A percentile compares a stretch with the other conserved stretches of the same genome.
Evolutionary conservation across 2,113 vertebrate species (phyloP).

Genomic region (Rhinolophus ferrumequinum): DNA sequence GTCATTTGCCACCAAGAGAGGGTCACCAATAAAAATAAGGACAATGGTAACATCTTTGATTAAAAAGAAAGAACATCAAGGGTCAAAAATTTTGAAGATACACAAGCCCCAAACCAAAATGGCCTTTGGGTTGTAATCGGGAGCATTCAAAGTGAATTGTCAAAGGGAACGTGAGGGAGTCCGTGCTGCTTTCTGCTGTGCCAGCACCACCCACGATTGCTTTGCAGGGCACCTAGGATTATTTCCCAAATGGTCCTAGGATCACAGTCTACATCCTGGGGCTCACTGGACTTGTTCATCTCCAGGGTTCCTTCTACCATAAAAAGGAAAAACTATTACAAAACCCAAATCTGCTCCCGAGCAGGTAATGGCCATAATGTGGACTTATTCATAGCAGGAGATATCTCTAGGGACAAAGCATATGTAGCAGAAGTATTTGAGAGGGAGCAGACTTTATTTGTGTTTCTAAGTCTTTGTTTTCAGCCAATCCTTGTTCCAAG

Average conservation of each 20-base stretch:
- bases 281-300: not conserved
- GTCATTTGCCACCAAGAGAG: not conserved
- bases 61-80: not conserved
- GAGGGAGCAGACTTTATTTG: slow-evolving; percentile 62
- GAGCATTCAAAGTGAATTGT: not conserved
- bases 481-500: slow-evolving; percentile 66
- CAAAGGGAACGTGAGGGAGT: not conserved
- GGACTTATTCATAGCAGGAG: not conserved
- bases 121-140: not conserved
- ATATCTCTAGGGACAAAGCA: rapidly evolving
- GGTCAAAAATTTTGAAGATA: not conserved
- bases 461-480: slow-evolving; percentile 44
- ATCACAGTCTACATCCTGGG: rapidly evolving
- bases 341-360: not conserved
- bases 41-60: slow-evolving; percentile 25
- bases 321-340: not conserved
- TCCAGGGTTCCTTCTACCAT: not conserved
- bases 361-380: rapidly evolving
- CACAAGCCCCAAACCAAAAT: not conserved
- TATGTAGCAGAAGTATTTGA: not conserved
- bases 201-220: rapidly evolving
- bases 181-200: rapidly evolving
- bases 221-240: too few relatives aligned
- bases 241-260: not conserved
- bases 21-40: not conserved